Conservation (phyloP, 2,888 invertebrate species). For the Ashinkailepas kermadecensis region DNA sequence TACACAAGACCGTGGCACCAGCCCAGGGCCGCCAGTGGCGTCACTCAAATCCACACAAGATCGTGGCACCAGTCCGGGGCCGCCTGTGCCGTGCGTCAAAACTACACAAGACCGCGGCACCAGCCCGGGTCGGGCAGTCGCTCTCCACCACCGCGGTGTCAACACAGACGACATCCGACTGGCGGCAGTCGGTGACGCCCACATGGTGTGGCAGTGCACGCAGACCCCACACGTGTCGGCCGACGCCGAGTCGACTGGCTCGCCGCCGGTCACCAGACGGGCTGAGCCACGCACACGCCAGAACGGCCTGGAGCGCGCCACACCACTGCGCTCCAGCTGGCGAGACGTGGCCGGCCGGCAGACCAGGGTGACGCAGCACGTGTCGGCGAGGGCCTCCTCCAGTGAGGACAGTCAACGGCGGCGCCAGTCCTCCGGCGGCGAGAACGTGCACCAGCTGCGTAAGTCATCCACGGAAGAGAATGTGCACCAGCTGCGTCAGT, state of each 20-base stretch:
- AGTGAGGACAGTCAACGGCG: neutral
- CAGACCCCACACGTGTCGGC: neutral
- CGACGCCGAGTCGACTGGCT: neutral
- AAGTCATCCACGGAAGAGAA: slow-evolving; percentile 9
- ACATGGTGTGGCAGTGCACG: neutral
- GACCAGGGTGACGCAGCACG: neutral
- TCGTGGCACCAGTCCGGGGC: no score
- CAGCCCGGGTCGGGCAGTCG: neutral
- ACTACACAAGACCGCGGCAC: neutral
- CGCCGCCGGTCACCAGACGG: no score
- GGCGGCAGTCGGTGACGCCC: neutral
- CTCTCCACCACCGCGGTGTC: neutral
- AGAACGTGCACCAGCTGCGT: neutral
- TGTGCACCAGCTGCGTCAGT: neutral
- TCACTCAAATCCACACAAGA: no score
- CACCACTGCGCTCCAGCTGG: neutral
- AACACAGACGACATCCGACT: neutral
- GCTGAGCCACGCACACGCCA: no score
- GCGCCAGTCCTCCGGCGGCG: neutral
- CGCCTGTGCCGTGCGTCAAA: neutral
- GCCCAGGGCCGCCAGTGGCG: no score
- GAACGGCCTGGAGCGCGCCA: neutral
- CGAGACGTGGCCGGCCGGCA: neutral
- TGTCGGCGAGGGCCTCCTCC: neutral
- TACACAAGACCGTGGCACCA: no score